Evolutionary conservation across 92 coral and sea anemone genomes (phyloP).

Genomic region (Porites rus): DNA sequence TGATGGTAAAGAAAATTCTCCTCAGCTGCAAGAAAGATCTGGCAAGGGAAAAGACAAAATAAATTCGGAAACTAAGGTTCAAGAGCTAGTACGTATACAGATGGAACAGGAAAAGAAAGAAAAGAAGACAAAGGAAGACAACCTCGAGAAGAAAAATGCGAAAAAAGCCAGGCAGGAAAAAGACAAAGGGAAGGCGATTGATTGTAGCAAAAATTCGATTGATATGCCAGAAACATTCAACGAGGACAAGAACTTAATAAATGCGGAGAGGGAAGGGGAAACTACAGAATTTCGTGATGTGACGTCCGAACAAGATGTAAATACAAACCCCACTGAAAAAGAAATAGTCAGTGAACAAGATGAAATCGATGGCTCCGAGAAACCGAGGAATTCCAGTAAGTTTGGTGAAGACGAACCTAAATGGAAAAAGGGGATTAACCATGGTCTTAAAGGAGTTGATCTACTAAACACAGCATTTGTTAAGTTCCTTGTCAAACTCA

Average conservation of each 20-base stretch:
- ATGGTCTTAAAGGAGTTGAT: slow-evolving; percentile 46
- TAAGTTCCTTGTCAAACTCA: slow-evolving; percentile 55
- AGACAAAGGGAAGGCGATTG: background rate
- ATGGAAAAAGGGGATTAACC: background rate
- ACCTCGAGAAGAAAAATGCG: background rate
- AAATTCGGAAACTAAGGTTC: background rate
- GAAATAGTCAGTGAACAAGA: background rate
- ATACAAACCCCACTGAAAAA: background rate
- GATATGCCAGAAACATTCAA: background rate
- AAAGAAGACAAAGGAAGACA: no score
- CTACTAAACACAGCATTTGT: slow-evolving; percentile 20
- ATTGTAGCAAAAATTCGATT: background rate
- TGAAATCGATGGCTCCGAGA: background rate
- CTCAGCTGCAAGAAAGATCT: background rate
- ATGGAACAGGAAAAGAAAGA: background rate
- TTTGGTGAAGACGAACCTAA: slow-evolving; percentile 20
- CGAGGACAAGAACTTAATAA: background rate
- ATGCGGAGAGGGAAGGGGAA: background rate
- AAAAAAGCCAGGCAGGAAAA: background rate
- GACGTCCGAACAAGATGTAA: background rate
- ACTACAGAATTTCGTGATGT: background rate
- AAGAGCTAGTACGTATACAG: background rate
- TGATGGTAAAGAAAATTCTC: background rate
- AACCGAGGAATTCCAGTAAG: background rate
- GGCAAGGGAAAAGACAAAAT: no score